Percentiles rank a stretch among this genome's conserved stretches.
phyloP scores from a whole-genome alignment of 2,888 invertebrate species.

The Ganaspis brasiliensis region DNA sequence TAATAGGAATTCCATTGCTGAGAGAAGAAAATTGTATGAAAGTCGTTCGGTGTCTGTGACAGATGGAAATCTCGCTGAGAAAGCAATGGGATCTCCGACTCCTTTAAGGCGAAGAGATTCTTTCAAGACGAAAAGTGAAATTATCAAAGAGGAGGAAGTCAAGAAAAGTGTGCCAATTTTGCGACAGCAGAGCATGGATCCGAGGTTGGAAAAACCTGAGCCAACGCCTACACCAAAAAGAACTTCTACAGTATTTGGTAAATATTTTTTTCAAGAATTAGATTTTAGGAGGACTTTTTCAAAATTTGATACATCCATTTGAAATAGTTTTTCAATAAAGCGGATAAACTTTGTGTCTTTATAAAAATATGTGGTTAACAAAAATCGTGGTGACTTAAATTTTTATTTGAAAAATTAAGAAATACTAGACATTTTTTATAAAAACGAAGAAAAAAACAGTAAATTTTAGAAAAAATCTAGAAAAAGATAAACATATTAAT shows the following conservation, averaged over 20 bases:
- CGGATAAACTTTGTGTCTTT: too few relatives aligned
- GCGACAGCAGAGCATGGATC: conserved; percentile 82
- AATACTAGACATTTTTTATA: too few relatives aligned
- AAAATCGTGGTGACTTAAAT: too few relatives aligned
- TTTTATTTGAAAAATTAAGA: too few relatives aligned
- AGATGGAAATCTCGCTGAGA: conserved; percentile 84
- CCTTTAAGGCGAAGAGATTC: conserved; percentile 88
- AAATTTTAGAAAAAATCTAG: too few relatives aligned
- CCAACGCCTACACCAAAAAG: conserved; percentile 87
- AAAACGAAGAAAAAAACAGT: too few relatives aligned
- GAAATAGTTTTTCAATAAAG: too few relatives aligned
- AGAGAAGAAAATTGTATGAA: conserved; percentile 89
- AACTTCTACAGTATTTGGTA: conserved; percentile 93
- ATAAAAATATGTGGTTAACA: too few relatives aligned
- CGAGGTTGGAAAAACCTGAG: conserved; percentile 80
- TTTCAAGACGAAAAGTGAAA: conserved; percentile 85
- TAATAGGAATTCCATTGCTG: conserved; percentile 89
- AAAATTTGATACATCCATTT: too few relatives aligned
- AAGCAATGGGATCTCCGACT: conserved; percentile 85
- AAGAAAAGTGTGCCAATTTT: conserved; percentile 80
- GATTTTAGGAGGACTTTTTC: too few relatives aligned
- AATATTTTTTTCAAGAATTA: conserved; percentile 56
- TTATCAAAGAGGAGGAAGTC: conserved; percentile 81
- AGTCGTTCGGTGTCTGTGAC: conserved; percentile 87
- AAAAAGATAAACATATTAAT: too few relatives aligned